phyloP scores from a whole-genome alignment of 2,888 invertebrate genomes.

The Drosophila pullipes region DNA sequence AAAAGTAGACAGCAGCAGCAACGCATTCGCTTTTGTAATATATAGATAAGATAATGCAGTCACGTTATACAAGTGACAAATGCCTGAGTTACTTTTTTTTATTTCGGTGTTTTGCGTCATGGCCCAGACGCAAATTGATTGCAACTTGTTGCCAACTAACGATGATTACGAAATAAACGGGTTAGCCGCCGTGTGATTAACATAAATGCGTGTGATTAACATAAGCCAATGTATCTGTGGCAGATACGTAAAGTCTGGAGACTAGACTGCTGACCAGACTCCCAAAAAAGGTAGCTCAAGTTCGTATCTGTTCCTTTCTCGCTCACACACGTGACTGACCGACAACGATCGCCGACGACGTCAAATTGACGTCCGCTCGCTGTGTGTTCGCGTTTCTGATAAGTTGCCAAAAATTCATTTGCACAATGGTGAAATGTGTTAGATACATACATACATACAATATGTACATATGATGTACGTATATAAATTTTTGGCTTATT shows the following conservation, averaged over 20 bases:
- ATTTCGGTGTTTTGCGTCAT: conserved; percentile 20
- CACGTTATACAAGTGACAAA: conserved; percentile 21
- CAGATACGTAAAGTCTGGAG: neutral
- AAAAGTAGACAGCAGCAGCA: conserved; percentile 13
- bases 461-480: conserved; percentile 6
- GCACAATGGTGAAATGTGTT: conserved; percentile 67
- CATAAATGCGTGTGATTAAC: conserved; percentile 30
- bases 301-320: neutral
- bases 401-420: conserved; percentile 59
- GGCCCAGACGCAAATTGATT: conserved; percentile 2
- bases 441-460: conserved; percentile 3
- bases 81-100: neutral
- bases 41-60: conserved; percentile 43
- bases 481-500: conserved; percentile 11
- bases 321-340: conserved; percentile 47
- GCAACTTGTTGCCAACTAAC: conserved; percentile 57
- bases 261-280: conserved; percentile 42
- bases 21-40: conserved; percentile 18
- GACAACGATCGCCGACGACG: conserved; percentile 52
- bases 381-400: conserved; percentile 44
- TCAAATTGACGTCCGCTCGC: conserved; percentile 49
- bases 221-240: conserved; percentile 13
- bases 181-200: conserved; percentile 36
- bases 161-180: conserved; percentile 41
- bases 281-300: neutral